These are phyloP conservation scores for Trichosurus vulpecula DNA, from an alignment of 2,797 vertebrate species.

Conservation along the genomic window DNA sequence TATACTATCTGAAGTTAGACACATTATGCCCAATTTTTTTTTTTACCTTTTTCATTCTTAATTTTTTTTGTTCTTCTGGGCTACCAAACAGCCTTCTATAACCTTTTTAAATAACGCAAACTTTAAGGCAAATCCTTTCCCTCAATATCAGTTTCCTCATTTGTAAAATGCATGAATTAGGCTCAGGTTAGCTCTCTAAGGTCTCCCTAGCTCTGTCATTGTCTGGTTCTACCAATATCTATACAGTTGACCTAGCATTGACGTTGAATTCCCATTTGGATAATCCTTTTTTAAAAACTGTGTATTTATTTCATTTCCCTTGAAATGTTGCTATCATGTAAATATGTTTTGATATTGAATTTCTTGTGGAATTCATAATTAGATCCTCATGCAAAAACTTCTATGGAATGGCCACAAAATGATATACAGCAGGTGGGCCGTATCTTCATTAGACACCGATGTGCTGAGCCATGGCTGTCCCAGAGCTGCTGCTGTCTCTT, in stretches of 20 bases:
- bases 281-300: background rate
- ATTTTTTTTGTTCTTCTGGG: background rate
- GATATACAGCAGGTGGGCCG: slow-evolving; percentile 70
- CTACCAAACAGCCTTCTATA: background rate
- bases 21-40: background rate
- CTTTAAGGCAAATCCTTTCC: background rate
- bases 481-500: background rate
- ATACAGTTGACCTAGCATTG: background rate
- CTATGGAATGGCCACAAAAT: slow-evolving; percentile 68
- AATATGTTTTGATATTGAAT: slow-evolving; percentile 62
- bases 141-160: background rate
- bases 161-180: background rate
- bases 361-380: slow-evolving; percentile 70
- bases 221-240: background rate
- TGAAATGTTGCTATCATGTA: slow-evolving; percentile 63
- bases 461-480: slow-evolving; percentile 9
- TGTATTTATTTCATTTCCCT: slow-evolving; percentile 35
- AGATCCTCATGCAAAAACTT: slow-evolving; percentile 68
- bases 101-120: background rate
- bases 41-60: background rate
- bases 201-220: background rate
- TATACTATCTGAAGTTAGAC: background rate
- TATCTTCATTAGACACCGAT: slow-evolving; percentile 64
- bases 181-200: background rate
- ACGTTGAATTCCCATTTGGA: background rate